Evolutionary conservation across 2,888 invertebrate genomes (phyloP), one percentile per base, ranked within the genome.

Genomic region (Aphodius sticticus): DNA sequence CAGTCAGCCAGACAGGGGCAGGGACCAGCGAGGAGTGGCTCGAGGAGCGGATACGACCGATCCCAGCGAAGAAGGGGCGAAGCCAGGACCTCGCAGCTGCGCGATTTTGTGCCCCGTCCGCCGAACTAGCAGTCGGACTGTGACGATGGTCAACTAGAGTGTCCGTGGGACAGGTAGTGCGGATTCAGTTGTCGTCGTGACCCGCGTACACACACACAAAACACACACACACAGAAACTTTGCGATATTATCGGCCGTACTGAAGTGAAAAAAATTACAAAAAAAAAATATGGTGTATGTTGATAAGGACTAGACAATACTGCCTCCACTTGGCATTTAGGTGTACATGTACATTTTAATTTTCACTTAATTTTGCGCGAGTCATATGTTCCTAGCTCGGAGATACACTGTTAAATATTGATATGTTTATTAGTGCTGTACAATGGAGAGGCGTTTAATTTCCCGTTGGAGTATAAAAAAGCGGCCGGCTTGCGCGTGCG

Each of bases 61-160:
- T 81, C 81, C 82, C 84, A 84, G 77, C 86, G 88, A 70, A 84
- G 87, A 79, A 85, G 87, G 84, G 86, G 86, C 9, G 88, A 88
- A 79, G 85, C 83, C 77, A 80, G 85, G 84, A 86, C 87, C 78
- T 86, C 89, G 74, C 89, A 89, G 79, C 84, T 89, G 83, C 88
- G 89, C 80, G 89, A 89, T 81, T 89, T 87, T 82, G 88, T 88
- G 37, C 85, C 87, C 6, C 88, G 89, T 79, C 89, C 89, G 78
- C 89, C 88, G 85, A 91, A 86, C 90, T 89, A 89, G 88, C 87
- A 86, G 82, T 74, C 76, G 70, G 70, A 77, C 75, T 78, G 76
- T 37, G 78, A 77, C 75, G 81, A 75, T 37, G 78, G 74, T 71
- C 82, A 78, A 78, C 80, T 83, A 81, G 78, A 83, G 83, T 85